These are phyloP conservation scores for Myiotriccus ornatus DNA, from an alignment of 2,797 vertebrate genomes.

Conservation along the genomic window DNA sequence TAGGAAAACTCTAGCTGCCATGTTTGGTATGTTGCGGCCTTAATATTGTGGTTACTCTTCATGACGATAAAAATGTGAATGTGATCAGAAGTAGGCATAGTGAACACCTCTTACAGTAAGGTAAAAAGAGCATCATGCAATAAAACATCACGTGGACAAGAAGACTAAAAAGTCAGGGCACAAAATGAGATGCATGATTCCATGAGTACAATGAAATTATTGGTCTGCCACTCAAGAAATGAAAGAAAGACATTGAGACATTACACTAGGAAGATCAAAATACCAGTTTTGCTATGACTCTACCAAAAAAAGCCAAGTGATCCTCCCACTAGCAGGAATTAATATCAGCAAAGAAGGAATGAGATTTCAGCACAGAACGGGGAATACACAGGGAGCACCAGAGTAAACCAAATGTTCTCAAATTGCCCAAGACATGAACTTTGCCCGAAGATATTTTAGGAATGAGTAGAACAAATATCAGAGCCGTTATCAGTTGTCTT, in stretches of 20 bases:
- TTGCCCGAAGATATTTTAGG: slow-evolving; percentile 11
- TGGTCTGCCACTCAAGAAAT: not conserved
- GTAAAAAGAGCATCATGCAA: not conserved
- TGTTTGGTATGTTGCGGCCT: not conserved
- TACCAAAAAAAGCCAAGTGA: not conserved
- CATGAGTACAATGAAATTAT: not conserved
- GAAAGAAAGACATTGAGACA: not conserved
- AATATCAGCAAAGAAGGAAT: not conserved
- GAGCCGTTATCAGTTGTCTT: not conserved
- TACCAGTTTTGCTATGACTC: not conserved
- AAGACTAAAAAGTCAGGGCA: not conserved
- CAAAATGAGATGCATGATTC: not conserved
- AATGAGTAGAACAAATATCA: slow-evolving; percentile 2
- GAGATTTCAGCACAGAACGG: not conserved
- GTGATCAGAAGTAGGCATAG: not conserved
- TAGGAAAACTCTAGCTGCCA: not conserved
- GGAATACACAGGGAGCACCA: not conserved
- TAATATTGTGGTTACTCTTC: not conserved
- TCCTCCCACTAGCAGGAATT: not conserved
- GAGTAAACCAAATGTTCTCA: not conserved
- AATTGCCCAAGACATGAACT: not conserved
- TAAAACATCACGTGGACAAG: not conserved
- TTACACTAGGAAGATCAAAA: not conserved
- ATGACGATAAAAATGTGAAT: not conserved
- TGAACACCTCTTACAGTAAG: not conserved